Evolutionary conservation across 1,140 invertebrate species (phyloP).

Genomic region (Bombus sylvicola): DNA sequence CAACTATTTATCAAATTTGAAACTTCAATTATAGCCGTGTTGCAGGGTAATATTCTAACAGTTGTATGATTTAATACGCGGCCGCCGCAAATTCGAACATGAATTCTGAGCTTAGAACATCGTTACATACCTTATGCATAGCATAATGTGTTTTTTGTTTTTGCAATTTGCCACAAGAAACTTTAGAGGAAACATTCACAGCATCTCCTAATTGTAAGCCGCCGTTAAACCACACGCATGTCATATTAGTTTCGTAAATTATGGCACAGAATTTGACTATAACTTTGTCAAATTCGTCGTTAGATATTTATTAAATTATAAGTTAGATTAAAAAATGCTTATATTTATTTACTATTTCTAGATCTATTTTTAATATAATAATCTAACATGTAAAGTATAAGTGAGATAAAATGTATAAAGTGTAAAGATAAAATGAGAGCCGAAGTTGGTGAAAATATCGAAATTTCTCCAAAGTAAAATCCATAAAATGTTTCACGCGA

Average conservation of each 20-base stretch:
- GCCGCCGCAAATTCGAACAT: background rate
- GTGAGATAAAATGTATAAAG: too few relatives aligned
- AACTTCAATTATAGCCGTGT: background rate
- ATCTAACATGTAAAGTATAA: too few relatives aligned
- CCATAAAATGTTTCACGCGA: too few relatives aligned
- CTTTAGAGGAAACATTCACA: background rate
- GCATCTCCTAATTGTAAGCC: background rate
- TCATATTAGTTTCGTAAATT: background rate
- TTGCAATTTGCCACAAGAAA: background rate
- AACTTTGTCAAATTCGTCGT: too few relatives aligned
- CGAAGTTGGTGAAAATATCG: too few relatives aligned
- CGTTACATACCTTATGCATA: background rate
- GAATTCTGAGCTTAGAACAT: background rate
- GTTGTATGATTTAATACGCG: background rate
- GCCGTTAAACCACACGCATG: background rate
- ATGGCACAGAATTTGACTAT: background rate
- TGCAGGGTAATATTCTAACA: background rate
- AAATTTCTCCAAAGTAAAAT: too few relatives aligned
- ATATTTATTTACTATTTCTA: too few relatives aligned
- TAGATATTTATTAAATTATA: too few relatives aligned
- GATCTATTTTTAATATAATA: too few relatives aligned
- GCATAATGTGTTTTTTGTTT: too few relatives aligned
- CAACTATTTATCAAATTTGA: conserved; percentile 3
- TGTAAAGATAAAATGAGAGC: too few relatives aligned
- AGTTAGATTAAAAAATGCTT: too few relatives aligned